Base-by-base conservation (phyloP, 1,140 invertebrate genomes). In the Micrasema longulum region DNA sequence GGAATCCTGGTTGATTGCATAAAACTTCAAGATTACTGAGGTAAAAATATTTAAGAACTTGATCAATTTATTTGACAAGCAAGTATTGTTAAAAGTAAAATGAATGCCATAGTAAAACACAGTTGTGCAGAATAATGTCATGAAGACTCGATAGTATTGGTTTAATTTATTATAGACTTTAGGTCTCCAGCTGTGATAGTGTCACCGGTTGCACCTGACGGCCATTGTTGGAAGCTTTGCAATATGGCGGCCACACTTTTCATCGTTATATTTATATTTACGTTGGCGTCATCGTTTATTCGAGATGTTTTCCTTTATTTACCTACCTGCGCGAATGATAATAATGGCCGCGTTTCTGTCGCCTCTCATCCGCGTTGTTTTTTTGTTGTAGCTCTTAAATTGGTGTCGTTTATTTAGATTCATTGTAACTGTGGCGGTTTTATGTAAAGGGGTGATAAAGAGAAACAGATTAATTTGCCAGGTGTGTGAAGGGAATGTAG, bases 281-380 rank as follows among this genome's bases (percentile, higher is more conserved):
- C 65, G 65, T 41, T 53, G 36, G 14, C 55, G 65, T 68, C 65
- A 68, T 68, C 65, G 50, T 53, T 68, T 55, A 68, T 57, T 68
- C 50, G 65, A 52, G 65, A 55, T 68, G 52, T 53, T 68, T 36
- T 55, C 52, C 65, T 68, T 57, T 68, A 68, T 57, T 68, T 68
- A 64, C 26, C 23, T 64, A 68, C 65, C 65, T 43, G 65, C 18
- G 52, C 52, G 53, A 57, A 68, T 45, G 53, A 68, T 67, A 65
- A 50, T 66, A 66, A 66, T 66, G 36, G 65, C 65, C n/a, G 18
- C 20, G 52, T 68, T 55, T 55, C 55, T 60, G 48, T 68, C 65
- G 50, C 65, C 18, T 52, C 65, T 57, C 65, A 68, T 55, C 52
- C 50, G 2, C 50, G 50, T 36, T 41, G 38, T 53, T 68, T 60